Evolutionary conservation across 2,113 vertebrate species (phyloP).

Genomic region (Columba janthina): DNA sequence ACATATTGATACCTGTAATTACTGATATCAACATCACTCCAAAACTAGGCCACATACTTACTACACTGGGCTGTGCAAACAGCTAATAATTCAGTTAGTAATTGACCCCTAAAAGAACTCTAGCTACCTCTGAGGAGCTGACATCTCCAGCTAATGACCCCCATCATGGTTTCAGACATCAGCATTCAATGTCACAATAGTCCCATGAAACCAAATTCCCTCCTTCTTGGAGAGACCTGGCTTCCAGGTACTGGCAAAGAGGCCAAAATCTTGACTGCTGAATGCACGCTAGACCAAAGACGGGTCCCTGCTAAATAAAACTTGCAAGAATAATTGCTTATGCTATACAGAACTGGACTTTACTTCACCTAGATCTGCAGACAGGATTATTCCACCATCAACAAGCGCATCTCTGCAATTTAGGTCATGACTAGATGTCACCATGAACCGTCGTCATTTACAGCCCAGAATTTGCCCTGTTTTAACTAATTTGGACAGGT

Average conservation of each 20-base stretch:
- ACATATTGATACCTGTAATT: background rate
- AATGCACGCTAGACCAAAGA: background rate
- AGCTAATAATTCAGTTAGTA: background rate
- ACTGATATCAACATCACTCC: background rate
- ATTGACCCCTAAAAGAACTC: background rate
- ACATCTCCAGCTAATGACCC: background rate
- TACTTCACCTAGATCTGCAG: background rate
- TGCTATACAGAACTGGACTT: background rate
- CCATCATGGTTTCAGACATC: background rate
- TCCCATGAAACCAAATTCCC: background rate
- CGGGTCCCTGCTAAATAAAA: background rate
- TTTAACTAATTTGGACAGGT: background rate
- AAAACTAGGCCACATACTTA: background rate
- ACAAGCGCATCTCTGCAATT: background rate
- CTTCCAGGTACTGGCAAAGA: background rate
- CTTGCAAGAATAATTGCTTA: background rate
- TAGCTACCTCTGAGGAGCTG: background rate
- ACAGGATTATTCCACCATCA: background rate
- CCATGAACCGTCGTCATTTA: background rate
- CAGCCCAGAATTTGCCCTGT: background rate
- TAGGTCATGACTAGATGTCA: background rate
- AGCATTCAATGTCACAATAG: background rate
- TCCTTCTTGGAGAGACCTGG: background rate
- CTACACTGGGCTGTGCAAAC: background rate
- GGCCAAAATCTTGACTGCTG: background rate